Evolutionary conservation across 2,888 invertebrate genomes (phyloP).

Genomic region (Conus canariensis): DNA sequence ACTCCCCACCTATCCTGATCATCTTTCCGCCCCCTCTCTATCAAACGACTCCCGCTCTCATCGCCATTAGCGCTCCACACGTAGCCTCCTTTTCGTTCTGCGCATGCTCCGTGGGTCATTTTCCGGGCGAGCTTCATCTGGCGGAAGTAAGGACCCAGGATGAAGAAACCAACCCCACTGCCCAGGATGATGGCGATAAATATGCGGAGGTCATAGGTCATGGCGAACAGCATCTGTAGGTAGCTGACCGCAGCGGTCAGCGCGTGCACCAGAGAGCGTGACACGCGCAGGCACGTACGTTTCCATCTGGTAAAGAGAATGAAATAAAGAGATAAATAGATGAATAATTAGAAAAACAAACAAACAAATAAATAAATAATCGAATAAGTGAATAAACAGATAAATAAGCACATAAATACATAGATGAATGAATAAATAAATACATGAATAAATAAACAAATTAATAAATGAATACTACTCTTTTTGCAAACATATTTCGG

Average conservation of each 20-base stretch:
- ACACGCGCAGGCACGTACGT: background rate
- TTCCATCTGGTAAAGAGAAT: constrained; percentile 29
- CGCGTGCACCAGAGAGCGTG: constrained; percentile 32
- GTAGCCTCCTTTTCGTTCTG: background rate
- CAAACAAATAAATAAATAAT: background rate
- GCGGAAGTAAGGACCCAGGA: constrained; percentile 41
- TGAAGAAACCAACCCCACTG: constrained; percentile 31
- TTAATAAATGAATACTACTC: background rate
- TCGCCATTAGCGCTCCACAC: background rate
- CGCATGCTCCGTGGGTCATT: background rate
- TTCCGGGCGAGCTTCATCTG: background rate
- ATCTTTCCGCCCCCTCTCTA: background rate
- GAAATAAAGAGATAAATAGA: background rate
- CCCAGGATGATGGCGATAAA: constrained; percentile 38
- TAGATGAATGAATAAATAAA: background rate
- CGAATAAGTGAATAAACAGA: background rate
- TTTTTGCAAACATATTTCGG: too few species aligned
- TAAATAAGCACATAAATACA: background rate
- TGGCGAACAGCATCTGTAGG: constrained; percentile 39
- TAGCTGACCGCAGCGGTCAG: constrained; percentile 25
- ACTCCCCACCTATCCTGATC: background rate
- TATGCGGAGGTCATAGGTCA: constrained; percentile 44
- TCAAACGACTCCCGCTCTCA: background rate
- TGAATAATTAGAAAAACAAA: background rate
- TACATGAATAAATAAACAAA: background rate